Percentiles rank a stretch among this genome's conserved stretches.
Conservation (phyloP, 2,113 vertebrate species). For the Phainopepla nitens region DNA sequence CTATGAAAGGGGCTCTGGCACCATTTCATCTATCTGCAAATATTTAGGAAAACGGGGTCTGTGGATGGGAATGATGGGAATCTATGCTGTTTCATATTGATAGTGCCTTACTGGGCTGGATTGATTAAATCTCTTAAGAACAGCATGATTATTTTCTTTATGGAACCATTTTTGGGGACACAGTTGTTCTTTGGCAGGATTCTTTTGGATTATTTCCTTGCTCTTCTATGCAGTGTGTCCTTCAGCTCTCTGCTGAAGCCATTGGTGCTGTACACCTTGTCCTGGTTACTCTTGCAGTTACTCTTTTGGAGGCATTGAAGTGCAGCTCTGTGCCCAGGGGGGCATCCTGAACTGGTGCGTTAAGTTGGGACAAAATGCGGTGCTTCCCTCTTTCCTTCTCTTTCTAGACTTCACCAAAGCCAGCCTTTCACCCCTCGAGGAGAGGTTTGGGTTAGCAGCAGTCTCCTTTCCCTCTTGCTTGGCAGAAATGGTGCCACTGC, state of each 20-base stretch:
- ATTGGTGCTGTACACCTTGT: background rate
- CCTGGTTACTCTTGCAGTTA: background rate
- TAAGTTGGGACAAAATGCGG: background rate
- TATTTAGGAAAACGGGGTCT: background rate
- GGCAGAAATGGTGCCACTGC: background rate
- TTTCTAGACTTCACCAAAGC: background rate
- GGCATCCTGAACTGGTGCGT: accelerated
- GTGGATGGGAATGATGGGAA: background rate
- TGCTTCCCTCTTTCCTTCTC: background rate
- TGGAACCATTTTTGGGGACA: background rate
- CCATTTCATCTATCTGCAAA: background rate
- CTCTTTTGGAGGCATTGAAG: background rate
- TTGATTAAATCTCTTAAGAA: background rate
- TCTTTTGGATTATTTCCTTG: background rate
- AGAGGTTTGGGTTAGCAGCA: background rate
- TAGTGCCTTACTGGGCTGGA: background rate
- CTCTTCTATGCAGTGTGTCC: background rate
- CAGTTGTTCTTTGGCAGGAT: background rate
- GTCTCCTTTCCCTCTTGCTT: background rate
- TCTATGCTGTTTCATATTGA: background rate
- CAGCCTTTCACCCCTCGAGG: accelerated
- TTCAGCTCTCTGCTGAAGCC: background rate
- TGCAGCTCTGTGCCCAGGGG: accelerated
- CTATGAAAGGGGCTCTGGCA: background rate
- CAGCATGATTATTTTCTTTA: background rate